These are phyloP conservation scores for Anagyrus pseudococci DNA, from an alignment of 2,888 invertebrate species.

Conservation along the genomic window DNA sequence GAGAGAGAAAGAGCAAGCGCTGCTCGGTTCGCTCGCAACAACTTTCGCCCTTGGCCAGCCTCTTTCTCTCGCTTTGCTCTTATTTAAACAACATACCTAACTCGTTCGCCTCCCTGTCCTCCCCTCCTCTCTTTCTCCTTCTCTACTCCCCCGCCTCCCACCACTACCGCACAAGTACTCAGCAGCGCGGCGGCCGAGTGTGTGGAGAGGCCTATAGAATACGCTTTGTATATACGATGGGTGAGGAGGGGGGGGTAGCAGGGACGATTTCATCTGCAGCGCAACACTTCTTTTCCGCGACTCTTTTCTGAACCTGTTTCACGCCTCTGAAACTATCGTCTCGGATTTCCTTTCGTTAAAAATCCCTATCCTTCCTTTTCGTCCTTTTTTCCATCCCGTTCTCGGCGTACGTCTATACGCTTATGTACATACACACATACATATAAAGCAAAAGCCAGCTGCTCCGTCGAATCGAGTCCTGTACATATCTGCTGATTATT, in stretches of 20 bases:
- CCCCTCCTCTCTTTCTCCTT: conserved; percentile 3
- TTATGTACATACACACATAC: too few species aligned
- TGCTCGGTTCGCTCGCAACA: conserved; percentile 43
- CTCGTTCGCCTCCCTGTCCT: conserved; percentile 53
- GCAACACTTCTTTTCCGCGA: conserved; percentile 23
- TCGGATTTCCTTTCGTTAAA: conserved; percentile 39
- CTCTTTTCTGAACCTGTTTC: conserved; percentile 36
- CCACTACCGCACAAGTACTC: conserved; percentile 39
- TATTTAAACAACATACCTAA: conserved; percentile 61
- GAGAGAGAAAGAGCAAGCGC: too few species aligned
- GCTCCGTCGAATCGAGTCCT: too few species aligned
- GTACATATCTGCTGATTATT: too few species aligned
- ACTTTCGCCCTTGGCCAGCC: conserved; percentile 58
- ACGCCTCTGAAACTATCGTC: conserved; percentile 32
- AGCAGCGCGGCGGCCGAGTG: neutral
- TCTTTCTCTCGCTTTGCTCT: conserved; percentile 52
- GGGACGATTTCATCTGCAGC: conserved; percentile 41
- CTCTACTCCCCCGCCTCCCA: conserved; percentile 52
- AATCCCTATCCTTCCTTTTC: conserved; percentile 4
- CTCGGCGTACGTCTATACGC: neutral
- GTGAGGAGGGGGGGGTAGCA: neutral
- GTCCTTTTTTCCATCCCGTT: neutral
- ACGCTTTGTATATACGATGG: neutral
- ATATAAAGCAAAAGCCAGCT: too few species aligned
- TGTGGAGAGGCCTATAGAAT: too few species aligned